Percentiles rank a stretch among this genome's conserved stretches.
These are phyloP conservation scores for Hyphantria cunea DNA, from an alignment of 1,140 invertebrate species.

Conservation along the genomic window DNA sequence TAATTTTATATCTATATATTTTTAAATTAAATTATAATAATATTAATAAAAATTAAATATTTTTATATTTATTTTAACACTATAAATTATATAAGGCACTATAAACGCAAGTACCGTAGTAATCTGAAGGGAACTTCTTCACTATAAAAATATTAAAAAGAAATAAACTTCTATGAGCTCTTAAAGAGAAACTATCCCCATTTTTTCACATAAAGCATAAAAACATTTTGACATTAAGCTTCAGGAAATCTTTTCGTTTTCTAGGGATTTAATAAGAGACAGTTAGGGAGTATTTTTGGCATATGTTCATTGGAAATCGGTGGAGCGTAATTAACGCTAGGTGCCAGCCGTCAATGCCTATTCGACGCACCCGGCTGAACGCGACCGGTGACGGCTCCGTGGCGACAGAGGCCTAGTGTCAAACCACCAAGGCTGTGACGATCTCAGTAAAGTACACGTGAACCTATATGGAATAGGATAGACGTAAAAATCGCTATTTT, in stretches of 20 bases:
- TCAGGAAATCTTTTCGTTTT: background rate
- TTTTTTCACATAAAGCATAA: no score
- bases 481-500: background rate
- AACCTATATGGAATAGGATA: background rate
- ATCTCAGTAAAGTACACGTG: conserved; percentile 1
- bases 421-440: conserved; percentile 7
- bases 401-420: conserved; percentile 17
- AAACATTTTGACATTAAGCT: background rate
- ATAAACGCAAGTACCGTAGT: no score
- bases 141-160: no score
- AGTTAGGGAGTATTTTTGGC: conserved; percentile 27
- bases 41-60: no score
- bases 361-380: conserved; percentile 51
- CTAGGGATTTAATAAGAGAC: conserved; percentile 2
- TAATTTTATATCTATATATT: no score
- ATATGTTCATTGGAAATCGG: conserved; percentile 32
- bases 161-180: no score
- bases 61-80: no score
- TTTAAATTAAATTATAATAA: no score
- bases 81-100: no score
- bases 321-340: conserved; percentile 64
- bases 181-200: no score
- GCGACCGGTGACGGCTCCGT: conserved; percentile 11
- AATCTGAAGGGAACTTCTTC: no score
- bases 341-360: conserved; percentile 66